A percentile compares a stretch with the other conserved stretches of the same genome.
phyloP scores from a whole-genome alignment of 2,797 vertebrate species.

The Rachycentron canadum region DNA sequence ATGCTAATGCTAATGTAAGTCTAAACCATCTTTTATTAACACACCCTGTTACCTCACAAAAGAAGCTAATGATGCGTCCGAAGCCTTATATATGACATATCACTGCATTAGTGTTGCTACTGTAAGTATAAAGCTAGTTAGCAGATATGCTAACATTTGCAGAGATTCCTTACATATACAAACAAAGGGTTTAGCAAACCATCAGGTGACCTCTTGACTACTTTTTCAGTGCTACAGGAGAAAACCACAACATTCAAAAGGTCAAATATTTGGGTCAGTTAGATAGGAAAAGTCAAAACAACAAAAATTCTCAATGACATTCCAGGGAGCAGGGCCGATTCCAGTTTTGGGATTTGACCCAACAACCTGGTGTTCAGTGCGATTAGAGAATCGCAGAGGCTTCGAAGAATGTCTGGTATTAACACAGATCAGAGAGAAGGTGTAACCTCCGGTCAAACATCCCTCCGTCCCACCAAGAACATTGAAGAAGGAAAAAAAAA shows the following conservation, averaged over 20 bases:
- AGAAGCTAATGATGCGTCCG: neutral
- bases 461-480: constrained; percentile 30
- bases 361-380: constrained; percentile 25
- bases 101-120: no score
- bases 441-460: constrained; percentile 21
- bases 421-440: constrained; percentile 47
- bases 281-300: constrained; percentile 2
- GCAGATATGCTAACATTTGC: neutral
- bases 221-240: neutral
- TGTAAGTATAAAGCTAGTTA: neutral
- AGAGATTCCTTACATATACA: neutral
- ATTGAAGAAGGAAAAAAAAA: constrained; percentile 29
- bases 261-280: constrained; percentile 20
- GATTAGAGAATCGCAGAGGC: constrained; percentile 10
- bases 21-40: no score
- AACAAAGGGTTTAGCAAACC: neutral
- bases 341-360: constrained; percentile 32
- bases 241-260: neutral
- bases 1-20: no score
- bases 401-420: constrained; percentile 22
- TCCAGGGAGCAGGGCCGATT: constrained; percentile 11
- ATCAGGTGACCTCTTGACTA: neutral
- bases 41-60: neutral
- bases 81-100: no score
- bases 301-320: constrained; percentile 36